Conservation (phyloP, 2,888 invertebrate species). For the Drosophila rubida region DNA sequence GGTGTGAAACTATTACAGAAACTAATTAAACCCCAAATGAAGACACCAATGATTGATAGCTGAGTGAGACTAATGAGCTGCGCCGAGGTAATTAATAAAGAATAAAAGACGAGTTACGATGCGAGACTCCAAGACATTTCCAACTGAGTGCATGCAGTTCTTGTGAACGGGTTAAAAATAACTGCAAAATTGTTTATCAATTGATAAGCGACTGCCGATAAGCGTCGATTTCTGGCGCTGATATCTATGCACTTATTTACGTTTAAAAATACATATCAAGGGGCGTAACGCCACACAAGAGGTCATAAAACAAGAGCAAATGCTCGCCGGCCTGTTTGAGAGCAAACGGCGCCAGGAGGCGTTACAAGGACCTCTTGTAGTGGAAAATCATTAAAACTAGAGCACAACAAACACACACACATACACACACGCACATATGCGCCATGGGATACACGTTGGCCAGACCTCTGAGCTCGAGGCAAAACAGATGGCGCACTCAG, state of each 20-base stretch:
- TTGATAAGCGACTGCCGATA: slow-evolving; percentile 55
- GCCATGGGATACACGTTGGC: slow-evolving; percentile 8
- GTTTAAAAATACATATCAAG: slow-evolving; percentile 1
- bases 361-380: slow-evolving; percentile 66
- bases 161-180: slow-evolving; percentile 35
- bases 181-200: slow-evolving; percentile 41
- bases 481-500: slow-evolving; percentile 60
- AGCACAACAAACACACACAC: slow-evolving; percentile 54
- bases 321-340: slow-evolving; percentile 19
- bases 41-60: slow-evolving; percentile 58
- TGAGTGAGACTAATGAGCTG: slow-evolving; percentile 52
- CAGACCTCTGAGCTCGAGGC: slow-evolving; percentile 47
- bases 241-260: slow-evolving; percentile 7
- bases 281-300: slow-evolving; percentile 12
- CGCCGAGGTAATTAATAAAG: slow-evolving; percentile 4
- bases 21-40: slow-evolving; percentile 58
- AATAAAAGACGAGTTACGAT: neutral
- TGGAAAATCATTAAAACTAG: slow-evolving; percentile 78
- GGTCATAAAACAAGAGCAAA: slow-evolving; percentile 27
- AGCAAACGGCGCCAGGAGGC: slow-evolving; percentile 74
- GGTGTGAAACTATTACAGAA: slow-evolving; percentile 30
- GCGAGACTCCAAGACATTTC: neutral
- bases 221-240: slow-evolving; percentile 25
- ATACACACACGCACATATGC: slow-evolving; percentile 21
- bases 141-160: neutral